Evolutionary conservation across 35 echinoderm and acorn worm species (phyloP), one percentile per base, ranked within the genome.

Genomic region (Apostichopus californicus): DNA sequence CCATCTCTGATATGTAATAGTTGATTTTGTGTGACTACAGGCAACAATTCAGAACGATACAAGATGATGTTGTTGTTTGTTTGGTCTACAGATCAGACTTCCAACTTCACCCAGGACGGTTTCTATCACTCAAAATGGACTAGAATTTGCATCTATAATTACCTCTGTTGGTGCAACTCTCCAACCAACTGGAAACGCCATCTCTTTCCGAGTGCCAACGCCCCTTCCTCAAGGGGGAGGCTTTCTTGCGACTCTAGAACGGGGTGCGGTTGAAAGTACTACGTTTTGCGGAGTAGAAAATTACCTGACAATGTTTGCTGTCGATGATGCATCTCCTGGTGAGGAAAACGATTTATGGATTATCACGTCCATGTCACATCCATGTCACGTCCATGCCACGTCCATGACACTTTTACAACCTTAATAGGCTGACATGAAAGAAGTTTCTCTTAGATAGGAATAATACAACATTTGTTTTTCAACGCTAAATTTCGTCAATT

Each of bases 221-320:
- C 55, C 55, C 34, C 56, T 85, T 13, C 81, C 81, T 5, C 10
- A 21, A 5, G 56, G 56, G 28, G 81, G 58, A 25, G n/a, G 55
- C 18, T 85, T 58, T 17, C 10, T 58, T 25, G 56, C 52, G 17
- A 85, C 5, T 5, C 17, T 85, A 6, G 81, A 85, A 6, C 55
- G 56, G 20, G 81, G 81, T 9, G 81, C 81, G 9, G 57, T 85
- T 22, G 81, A 85, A 25, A 85, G 34, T 52, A 85, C 55, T 52
- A 59, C 55, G 55, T 85, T 85, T 59, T 85, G 81, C 24, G 81
- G 81, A 22, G 23, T 85, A 5, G 81, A 58, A 85, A 85, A 85
- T 60, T 54, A 85, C 14, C 81, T 17, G 2, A 85, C 81, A 8
- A 58, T 56, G 18, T 59, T 85, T 58, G 7, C 55, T 54, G 4